Evolutionary conservation across 2,888 invertebrate species (phyloP), one percentile per base, ranked within the genome.

Genomic region (Clepsis dumicolana): DNA sequence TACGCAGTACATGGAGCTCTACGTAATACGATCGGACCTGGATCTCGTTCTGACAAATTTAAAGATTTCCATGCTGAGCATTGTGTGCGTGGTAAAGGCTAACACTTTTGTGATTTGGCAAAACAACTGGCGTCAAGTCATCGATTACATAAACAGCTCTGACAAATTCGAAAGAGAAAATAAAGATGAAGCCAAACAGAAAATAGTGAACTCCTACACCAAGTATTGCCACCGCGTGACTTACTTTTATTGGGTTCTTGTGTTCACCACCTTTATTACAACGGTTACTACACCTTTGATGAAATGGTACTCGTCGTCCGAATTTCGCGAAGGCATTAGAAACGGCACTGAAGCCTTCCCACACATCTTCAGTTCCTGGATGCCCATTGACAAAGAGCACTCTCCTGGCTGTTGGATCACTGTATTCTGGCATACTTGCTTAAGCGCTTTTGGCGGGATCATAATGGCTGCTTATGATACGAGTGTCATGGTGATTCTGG

Each of bases 301-400:
- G 64, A 76, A 71, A 72, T 90, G 85, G 72, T 12, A 83, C 1
- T 83, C 87, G 0, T 88, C 89, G 0, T 48, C 76, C 0, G 74
- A 71, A 3, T 89, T 82, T 56, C 82, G 88, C 38, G 84, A 87
- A 71, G 80, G 79, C 14, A 57, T 88, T 24, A 77, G 64, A 0
- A 88, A 88, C 72, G 91, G 88, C 4, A 83, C 83, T 0, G 87
- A 88, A 72, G 35, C 71, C 0, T 92, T 91, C 74, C 89, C 89
- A 0, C 92, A 91, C 54, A 89, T 93, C 24, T 89, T 89, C 44
- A 91, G 89, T 66, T 85, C 91, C 16, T 93, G 91, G 91, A 80
- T 88, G 79, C 91, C 91, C 1, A 82, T 89, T 72, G 85, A 92
- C 68, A 91, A 91, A 64, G 80, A 89, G 63, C 76, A 80, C 35